Evolutionary conservation across 1,140 invertebrate genomes (phyloP).

Genomic region (Steinernema khuongi): DNA sequence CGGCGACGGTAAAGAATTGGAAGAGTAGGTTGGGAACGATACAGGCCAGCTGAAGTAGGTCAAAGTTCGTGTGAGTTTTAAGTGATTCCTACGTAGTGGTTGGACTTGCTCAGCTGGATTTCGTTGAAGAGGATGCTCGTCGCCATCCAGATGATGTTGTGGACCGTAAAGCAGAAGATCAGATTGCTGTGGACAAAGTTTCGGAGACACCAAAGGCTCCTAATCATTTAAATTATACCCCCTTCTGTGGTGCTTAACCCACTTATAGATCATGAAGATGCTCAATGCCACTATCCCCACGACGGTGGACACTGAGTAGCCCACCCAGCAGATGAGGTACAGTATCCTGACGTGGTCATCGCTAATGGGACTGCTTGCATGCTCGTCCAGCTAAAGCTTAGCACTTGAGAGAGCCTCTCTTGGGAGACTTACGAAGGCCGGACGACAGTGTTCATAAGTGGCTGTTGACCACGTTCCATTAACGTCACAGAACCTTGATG

Average conservation of each 20-base stretch:
- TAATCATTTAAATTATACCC: neutral
- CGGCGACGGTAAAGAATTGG: slow-evolving; percentile 1
- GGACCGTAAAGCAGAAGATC: neutral
- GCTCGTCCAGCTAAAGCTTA: neutral
- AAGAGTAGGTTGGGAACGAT: slow-evolving; percentile 2
- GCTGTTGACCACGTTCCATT: neutral
- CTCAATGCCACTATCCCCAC: neutral
- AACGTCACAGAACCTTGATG: neutral
- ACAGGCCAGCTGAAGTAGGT: neutral
- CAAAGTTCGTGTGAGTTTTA: neutral
- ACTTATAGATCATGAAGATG: neutral
- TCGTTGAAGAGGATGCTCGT: slow-evolving; percentile 11
- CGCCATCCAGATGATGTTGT: slow-evolving; percentile 5
- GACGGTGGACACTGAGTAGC: neutral
- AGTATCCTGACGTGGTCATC: neutral
- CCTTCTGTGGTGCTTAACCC: neutral
- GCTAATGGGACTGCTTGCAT: neutral
- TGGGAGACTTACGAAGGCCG: neutral
- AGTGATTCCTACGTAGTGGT: neutral
- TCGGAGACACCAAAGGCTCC: neutral
- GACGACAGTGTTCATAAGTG: neutral
- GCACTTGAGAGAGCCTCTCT: neutral
- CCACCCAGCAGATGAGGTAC: neutral
- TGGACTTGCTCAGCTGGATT: neutral
- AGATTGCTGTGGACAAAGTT: slow-evolving; percentile 13